These are phyloP conservation scores for Rhinichthys osculus DNA, from an alignment of 2,797 vertebrate species.

Conservation along the genomic window DNA sequence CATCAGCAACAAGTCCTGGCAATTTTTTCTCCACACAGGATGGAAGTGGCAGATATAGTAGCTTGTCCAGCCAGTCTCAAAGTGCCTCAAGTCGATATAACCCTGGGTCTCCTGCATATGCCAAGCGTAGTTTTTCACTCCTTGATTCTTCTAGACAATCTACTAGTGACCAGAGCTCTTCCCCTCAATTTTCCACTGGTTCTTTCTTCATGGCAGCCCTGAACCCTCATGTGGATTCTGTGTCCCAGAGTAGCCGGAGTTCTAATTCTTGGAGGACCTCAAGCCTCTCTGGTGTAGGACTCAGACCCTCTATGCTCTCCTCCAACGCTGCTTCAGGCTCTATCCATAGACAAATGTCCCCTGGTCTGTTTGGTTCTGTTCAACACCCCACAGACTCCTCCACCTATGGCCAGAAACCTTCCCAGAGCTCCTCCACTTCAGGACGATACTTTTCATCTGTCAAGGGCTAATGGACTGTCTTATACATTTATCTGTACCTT, in stretches of 20 bases:
- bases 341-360: background rate
- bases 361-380: background rate
- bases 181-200: slow-evolving; percentile 10
- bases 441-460: background rate
- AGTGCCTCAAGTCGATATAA: background rate
- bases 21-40: too few species aligned
- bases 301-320: background rate
- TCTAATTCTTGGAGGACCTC: background rate
- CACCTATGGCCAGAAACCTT: background rate
- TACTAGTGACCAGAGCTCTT: background rate
- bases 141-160: background rate
- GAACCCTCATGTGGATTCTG: background rate
- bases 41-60: background rate
- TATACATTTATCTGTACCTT: background rate
- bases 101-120: background rate
- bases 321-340: background rate
- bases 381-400: background rate
- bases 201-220: background rate
- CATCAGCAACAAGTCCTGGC: background rate
- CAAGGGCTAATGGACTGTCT: background rate
- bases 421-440: background rate
- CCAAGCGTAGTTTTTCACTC: background rate
- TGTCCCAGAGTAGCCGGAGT: background rate
- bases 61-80: background rate
- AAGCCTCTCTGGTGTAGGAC: background rate